These are phyloP conservation scores for Leptinotarsa juncta DNA, from an alignment of 2,888 invertebrate species.

Conservation along the genomic window DNA sequence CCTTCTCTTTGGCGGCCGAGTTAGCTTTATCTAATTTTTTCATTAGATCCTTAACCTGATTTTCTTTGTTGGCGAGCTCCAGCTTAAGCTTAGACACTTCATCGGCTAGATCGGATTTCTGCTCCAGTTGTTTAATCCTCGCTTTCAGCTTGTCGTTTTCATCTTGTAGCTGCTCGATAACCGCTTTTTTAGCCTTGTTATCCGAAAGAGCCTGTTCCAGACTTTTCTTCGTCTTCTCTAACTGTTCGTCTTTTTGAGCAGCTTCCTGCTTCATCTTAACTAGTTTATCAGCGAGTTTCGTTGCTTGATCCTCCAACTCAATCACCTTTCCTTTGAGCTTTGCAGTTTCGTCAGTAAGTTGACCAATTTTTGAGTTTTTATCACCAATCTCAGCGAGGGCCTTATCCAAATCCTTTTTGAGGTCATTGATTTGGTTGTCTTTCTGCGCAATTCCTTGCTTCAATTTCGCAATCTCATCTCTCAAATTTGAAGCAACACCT, in stretches of 20 bases:
- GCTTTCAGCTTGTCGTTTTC: slow-evolving; percentile 33
- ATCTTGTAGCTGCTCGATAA: background rate
- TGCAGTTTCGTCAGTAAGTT: slow-evolving; percentile 24
- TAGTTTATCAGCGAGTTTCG: slow-evolving; percentile 29
- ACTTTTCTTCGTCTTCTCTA: slow-evolving; percentile 29
- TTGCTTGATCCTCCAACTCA: slow-evolving; percentile 31
- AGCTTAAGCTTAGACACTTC: slow-evolving; percentile 27
- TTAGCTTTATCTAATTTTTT: slow-evolving; percentile 32
- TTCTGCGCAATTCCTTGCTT: slow-evolving; percentile 27
- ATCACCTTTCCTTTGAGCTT: slow-evolving; percentile 30
- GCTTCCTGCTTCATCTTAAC: slow-evolving; percentile 32
- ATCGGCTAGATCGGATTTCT: slow-evolving; percentile 1
- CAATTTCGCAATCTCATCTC: slow-evolving; percentile 31
- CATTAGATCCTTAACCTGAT: slow-evolving; percentile 32
- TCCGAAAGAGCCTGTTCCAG: slow-evolving; percentile 33
- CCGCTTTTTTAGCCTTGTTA: slow-evolving; percentile 3
- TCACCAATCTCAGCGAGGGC: slow-evolving; percentile 17
- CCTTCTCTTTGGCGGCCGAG: slow-evolving; percentile 31
- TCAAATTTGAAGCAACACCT: slow-evolving; percentile 18
- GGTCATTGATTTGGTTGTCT: slow-evolving; percentile 27
- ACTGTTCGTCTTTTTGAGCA: slow-evolving; percentile 34
- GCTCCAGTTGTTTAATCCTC: slow-evolving; percentile 28
- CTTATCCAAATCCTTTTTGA: slow-evolving; percentile 33
- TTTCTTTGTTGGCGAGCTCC: slow-evolving; percentile 30
- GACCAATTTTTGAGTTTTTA: slow-evolving; percentile 9